Base-by-base conservation (phyloP, 2,113 vertebrate genomes). In the Ophthalmolycus amberensis region DNA sequence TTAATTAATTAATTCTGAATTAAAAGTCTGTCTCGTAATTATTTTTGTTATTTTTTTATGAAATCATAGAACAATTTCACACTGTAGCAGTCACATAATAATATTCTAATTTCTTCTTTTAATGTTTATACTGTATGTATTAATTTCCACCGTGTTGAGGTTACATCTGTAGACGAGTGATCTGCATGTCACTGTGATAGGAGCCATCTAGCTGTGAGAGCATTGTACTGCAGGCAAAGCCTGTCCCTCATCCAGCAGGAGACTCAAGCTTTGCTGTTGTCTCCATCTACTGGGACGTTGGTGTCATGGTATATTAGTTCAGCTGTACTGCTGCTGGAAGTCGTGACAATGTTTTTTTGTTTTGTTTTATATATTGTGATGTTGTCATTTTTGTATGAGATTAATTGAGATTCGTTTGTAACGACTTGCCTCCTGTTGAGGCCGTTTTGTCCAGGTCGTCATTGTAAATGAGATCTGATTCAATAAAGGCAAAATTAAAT, bases 231-330 rank as follows among this genome's bases (percentile, higher is more conserved):
- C 71, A 82, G 14, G 7, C n/a, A 34, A 46, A 40, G 44, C 7
- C 16, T 62, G 44, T 52, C 3, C 40, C 18, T 65, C 22, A 4
- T 2, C 0, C n/a, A 64, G 59, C 20, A 5, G 22, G 16, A 66
- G 20, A 54, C 8, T 38, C 0, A 62, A 34, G 42, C 46, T 80
- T 76, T 62, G 65, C 32, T 62, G 34, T 37, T 86, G 87, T 71
- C 67, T 52, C 90, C 89, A 88, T 82, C 90, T 88, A 14, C 64
- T 88, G 86, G 66, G 4, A 18, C 1, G 15, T 56, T 66, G 44
- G 42, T 29, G 56, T 54, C 22, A 58, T 66, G 0, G 18, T 67
- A 46, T 72, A 50, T 48, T 9, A 37, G 20, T 22, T 32, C 11
- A 18, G 16, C 1, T 12, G 15, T 1, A 40, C 4, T 37, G 34